These are phyloP conservation scores for Notechis scutatus DNA, from an alignment of 2,113 vertebrate genomes.

Conservation along the genomic window DNA sequence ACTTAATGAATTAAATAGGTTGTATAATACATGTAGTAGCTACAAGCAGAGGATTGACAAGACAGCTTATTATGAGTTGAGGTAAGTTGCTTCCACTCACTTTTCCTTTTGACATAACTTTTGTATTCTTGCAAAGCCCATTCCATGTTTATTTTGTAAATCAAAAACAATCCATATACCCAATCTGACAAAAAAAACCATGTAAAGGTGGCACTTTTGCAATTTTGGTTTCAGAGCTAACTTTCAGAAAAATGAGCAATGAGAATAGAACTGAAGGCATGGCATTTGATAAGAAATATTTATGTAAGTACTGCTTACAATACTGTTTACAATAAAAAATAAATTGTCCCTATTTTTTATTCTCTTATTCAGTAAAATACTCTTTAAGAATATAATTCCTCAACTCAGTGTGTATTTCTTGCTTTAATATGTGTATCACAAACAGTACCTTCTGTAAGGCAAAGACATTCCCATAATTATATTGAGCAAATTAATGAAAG, in stretches of 20 bases:
- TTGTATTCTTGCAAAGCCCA: neutral
- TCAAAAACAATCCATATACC: neutral
- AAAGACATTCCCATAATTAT: slow-evolving; percentile 27
- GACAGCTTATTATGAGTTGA: neutral
- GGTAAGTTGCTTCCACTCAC: neutral
- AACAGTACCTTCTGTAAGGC: neutral
- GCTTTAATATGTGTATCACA: neutral
- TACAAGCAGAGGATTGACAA: neutral
- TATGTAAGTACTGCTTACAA: neutral
- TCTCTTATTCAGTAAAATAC: neutral
- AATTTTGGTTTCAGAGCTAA: neutral
- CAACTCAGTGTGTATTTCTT: neutral
- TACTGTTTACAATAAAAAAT: neutral
- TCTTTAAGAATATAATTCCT: neutral
- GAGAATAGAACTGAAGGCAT: neutral
- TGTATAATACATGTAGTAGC: neutral
- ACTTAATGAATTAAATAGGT: neutral
- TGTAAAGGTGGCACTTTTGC: neutral
- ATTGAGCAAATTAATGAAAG: slow-evolving; percentile 39
- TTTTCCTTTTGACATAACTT: neutral
- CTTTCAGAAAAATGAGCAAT: neutral
- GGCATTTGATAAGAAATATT: neutral
- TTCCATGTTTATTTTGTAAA: neutral
- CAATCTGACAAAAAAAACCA: neutral
- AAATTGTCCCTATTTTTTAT: neutral